Percentiles rank a stretch among this genome's conserved stretches.
phyloP scores from a whole-genome alignment of 2,888 invertebrate species.

The Bugula neritina region DNA sequence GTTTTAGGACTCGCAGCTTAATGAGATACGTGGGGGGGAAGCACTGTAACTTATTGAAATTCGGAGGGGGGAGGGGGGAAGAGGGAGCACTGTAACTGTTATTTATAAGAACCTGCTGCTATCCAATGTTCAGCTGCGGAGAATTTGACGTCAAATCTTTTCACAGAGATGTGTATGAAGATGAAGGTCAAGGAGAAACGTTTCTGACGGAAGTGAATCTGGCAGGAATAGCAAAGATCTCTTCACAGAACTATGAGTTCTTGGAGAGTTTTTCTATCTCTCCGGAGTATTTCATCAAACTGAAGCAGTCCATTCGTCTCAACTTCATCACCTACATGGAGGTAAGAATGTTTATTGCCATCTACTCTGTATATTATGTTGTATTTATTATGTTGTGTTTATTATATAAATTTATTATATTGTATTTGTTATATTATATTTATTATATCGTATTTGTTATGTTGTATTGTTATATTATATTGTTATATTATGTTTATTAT shows the following conservation, averaged over 20 bases:
- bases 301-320: constrained; percentile 42
- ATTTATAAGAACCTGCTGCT: too few relatives aligned
- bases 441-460: background rate
- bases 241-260: constrained; percentile 34
- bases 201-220: constrained; percentile 34
- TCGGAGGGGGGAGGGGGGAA: too few relatives aligned
- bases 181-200: constrained; percentile 24
- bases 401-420: background rate
- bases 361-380: background rate
- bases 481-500: background rate
- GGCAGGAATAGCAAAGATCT: constrained; percentile 26
- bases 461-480: background rate
- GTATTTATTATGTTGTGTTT: background rate
- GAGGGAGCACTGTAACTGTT: too few relatives aligned
- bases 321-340: constrained; percentile 51
- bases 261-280: constrained; percentile 38
- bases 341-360: constrained; percentile 19
- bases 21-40: too few relatives aligned
- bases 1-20: too few relatives aligned
- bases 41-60: too few relatives aligned
- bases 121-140: too few relatives aligned
- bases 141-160: too few relatives aligned
- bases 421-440: background rate
- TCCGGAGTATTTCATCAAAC: constrained; percentile 34
- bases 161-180: background rate